These are phyloP conservation scores for Saimiri boliviensis DNA, from an alignment of 2,113 vertebrate genomes.

Conservation along the genomic window DNA sequence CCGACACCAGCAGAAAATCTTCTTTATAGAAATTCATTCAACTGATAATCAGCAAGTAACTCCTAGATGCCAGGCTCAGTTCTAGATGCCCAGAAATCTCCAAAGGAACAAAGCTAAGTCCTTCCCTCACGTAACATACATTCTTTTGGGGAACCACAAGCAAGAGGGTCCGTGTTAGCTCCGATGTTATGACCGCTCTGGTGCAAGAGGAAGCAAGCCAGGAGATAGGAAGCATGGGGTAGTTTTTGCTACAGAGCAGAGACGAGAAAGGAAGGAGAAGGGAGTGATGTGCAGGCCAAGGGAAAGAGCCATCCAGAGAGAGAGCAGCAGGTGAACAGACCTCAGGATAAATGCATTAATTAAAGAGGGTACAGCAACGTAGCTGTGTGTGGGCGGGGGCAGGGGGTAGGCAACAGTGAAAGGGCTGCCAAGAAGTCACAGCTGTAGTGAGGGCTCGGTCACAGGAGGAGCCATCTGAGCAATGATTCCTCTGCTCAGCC, in stretches of 20 bases:
- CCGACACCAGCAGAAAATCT: not conserved
- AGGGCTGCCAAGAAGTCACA: too few relatives aligned
- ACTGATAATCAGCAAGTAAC: not conserved
- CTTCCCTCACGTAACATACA: not conserved
- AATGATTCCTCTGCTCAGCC: not conserved
- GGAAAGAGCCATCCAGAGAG: not conserved
- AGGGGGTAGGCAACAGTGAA: too few relatives aligned
- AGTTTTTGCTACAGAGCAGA: not conserved
- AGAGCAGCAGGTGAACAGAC: not conserved
- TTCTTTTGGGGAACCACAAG: not conserved
- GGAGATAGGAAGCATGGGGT: too few relatives aligned
- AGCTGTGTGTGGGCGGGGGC: not conserved
- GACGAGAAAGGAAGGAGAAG: not conserved
- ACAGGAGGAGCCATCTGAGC: not conserved
- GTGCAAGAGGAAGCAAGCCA: not conserved
- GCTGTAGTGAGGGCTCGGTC: not conserved
- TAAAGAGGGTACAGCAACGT: fast-evolving
- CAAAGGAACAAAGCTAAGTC: not conserved
- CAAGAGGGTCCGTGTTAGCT: not conserved
- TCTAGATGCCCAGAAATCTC: not conserved
- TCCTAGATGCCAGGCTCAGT: not conserved
- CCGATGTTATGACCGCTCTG: too few relatives aligned
- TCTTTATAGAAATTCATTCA: not conserved
- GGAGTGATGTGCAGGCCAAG: not conserved
- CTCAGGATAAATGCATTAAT: not conserved